Percentiles rank a stretch among this genome's conserved stretches.
phyloP scores from a whole-genome alignment of 37 sponge, comb jelly and placozoan species.

The Aphrocallistes beatrix region DNA sequence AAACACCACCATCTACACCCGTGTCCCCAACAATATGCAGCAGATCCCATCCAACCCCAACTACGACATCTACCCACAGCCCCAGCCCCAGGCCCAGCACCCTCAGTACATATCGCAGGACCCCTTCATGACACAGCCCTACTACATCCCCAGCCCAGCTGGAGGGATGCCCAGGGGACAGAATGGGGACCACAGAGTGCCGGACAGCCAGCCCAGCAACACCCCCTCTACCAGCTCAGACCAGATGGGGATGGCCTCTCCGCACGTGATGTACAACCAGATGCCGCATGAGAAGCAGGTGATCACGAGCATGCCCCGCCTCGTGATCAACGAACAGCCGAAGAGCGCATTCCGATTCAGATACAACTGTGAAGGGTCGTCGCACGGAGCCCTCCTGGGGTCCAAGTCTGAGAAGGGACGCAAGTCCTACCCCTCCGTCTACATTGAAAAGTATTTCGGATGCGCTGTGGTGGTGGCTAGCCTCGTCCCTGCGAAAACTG shows the following conservation, averaged over 20 bases:
- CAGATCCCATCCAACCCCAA: background rate
- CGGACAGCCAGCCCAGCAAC: background rate
- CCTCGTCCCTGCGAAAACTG: background rate
- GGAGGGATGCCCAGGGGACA: background rate
- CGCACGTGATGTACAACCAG: background rate
- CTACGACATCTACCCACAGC: background rate
- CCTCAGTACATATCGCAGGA: no score
- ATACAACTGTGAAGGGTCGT: background rate
- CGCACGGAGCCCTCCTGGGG: background rate
- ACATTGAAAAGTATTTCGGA: background rate
- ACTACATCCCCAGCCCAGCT: background rate
- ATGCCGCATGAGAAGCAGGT: background rate
- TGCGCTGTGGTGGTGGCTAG: background rate
- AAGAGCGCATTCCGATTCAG: background rate
- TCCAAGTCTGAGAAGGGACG: constrained; percentile 8
- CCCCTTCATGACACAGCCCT: background rate
- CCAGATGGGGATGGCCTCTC: background rate
- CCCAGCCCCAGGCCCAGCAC: background rate
- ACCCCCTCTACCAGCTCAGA: background rate
- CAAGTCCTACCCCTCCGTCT: background rate
- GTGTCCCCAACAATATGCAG: no score
- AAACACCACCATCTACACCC: background rate
- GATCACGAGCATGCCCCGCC: background rate
- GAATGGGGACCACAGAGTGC: background rate
- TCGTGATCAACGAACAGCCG: background rate